A percentile compares a stretch with the other conserved stretches of the same genome.
Conservation (phyloP, 2,113 vertebrate species). For the Thamnophis sirtalis region DNA sequence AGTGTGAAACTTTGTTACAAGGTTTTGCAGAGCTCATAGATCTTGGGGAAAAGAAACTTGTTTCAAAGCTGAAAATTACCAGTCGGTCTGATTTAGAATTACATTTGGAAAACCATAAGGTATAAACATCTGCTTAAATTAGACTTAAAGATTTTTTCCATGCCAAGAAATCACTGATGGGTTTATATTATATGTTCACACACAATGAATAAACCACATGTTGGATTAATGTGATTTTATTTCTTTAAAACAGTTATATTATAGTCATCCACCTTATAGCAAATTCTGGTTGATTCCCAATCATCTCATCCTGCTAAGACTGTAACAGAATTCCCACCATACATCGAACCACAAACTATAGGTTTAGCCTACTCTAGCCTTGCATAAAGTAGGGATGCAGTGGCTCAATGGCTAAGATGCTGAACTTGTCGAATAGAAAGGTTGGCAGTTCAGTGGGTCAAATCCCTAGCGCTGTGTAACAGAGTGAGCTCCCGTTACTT, state of each 20-base stretch:
- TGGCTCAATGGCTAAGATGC: too few species aligned
- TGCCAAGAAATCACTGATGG: neutral
- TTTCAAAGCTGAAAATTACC: conserved; percentile 47
- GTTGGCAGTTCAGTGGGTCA: too few species aligned
- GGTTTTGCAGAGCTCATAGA: conserved; percentile 70
- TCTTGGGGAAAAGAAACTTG: conserved; percentile 70
- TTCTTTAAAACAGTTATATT: neutral
- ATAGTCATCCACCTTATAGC: neutral
- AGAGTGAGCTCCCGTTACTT: too few species aligned
- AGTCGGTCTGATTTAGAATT: conserved; percentile 67
- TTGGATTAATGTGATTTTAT: neutral
- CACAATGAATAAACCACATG: neutral
- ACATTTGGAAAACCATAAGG: conserved; percentile 75
- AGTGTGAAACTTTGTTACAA: conserved; percentile 67
- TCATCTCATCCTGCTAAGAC: neutral
- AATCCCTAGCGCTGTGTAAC: too few species aligned
- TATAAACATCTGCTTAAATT: conserved; percentile 42
- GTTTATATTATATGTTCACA: neutral
- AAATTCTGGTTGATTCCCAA: neutral
- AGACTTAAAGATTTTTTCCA: neutral
- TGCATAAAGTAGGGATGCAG: too few species aligned
- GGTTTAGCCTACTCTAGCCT: neutral
- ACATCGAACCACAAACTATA: neutral
- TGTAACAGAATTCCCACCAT: neutral
- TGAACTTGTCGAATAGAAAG: too few species aligned